Evolutionary conservation across 1,140 invertebrate genomes (phyloP), one percentile per base, ranked within the genome.

Genomic region (Macrostomum lignano): DNA sequence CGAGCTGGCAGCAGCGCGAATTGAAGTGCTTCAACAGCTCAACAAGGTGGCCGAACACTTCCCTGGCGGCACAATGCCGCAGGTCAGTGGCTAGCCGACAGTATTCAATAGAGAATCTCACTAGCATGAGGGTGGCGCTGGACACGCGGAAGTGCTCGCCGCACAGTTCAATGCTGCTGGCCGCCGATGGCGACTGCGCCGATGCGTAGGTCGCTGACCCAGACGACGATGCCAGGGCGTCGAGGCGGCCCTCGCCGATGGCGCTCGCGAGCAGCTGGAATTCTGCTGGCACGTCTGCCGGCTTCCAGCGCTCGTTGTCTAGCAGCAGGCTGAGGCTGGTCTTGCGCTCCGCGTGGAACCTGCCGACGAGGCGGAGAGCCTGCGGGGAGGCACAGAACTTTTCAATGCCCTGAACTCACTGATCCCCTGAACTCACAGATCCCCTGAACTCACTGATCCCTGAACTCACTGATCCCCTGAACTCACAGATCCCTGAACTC

Each of bases 301-400:
- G 68, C 49, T 74, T 78, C 84, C 86, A 96, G 31, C 72, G 63
- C 57, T 96, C 86, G 41, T 68, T 69, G 46, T 91, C 82, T 22
- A 96, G 57, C 22, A 82, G 64, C 7, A 53, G 39, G 40, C 52
- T 55, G 36, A 32, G 46, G 15, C 19, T 28, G 15, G 15, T 17
- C 19, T 17, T 28, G 26, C 19, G 26, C 9, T 28, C 26, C 15
- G 15, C 19, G 9, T 28, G 26, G 9, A 28, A 28, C 15, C 26
- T 14, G 19, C 5, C 9, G 3, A 17, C 26, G 14, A 28, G 3
- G 3, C 9, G 3, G 19, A 3, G 15, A 5, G 26, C 26, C 7
- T 28, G 19, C 15, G 26, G 4, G 5, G n/a, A n/a, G n/a, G n/a
- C n/a, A n/a, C n/a, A n/a, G n/a, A n/a, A n/a, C n/a, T n/a, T n/a